Base-by-base conservation (phyloP, 2,797 vertebrate genomes). In the Onychomys arenicola region DNA sequence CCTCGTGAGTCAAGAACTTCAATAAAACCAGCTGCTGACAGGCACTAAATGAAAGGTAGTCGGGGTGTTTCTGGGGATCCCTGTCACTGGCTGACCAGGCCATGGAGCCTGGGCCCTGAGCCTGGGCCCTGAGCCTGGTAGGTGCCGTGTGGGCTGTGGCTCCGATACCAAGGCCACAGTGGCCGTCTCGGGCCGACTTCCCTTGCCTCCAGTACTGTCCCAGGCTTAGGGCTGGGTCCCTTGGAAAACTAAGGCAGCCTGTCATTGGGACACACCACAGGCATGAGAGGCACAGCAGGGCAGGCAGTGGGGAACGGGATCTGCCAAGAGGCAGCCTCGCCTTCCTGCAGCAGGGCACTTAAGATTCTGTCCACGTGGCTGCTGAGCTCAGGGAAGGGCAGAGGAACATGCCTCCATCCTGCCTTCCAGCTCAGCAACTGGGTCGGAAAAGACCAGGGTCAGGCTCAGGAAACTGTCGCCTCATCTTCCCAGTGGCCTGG, bases 281-380 rank as follows among this genome's bases (percentile, higher is more conserved):
- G 93, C 94, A 11, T 93, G 85, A 96, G 78, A 90, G 19, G 85
- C 97, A 46, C 13, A 40, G 89, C 11, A 17, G 80, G 90, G 84
- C 96, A 71, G 93, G 94, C 92, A 82, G 61, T 0, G 0, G 85
- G 14, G 34, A 52, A 1, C 16, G 13, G 87, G 82, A 75, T 95
- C 82, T 95, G 94, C 96, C 91, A 86, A 80, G 40, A 94, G 88
- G 52, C 90, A 16, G 85, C 37, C 32, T 89, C 49, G 21, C 89
- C 77, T 89, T 95, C 75, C 61, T 3, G 1, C 2, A 89, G 87
- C 29, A 78, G 59, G 96, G 91, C 55, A 92, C 89, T 27, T 61
- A 97, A 96, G 90, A 49, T 76, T 95, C 94, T 1, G 59, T 77
- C 92, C 85, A 97, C 97, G 92, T 98, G 97, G 97, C 96, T 34